phyloP scores from a whole-genome alignment of 2,797 vertebrate genomes.

The Arrhamphus sclerolepis region DNA sequence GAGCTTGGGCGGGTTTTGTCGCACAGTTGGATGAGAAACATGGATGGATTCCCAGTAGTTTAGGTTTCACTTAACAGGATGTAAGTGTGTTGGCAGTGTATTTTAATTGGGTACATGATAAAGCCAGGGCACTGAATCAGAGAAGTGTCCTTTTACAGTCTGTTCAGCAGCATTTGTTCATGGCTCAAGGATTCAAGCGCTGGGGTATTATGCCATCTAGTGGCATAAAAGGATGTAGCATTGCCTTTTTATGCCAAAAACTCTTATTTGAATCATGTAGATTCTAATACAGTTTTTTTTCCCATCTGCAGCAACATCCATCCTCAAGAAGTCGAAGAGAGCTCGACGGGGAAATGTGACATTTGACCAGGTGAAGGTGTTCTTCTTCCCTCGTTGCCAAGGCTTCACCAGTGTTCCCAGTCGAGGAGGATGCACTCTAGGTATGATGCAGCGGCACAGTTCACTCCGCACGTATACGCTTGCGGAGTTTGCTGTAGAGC shows the following conservation, averaged over 20 bases:
- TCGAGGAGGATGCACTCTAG: slow-evolving; percentile 93
- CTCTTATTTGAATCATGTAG: neutral
- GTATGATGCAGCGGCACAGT: slow-evolving; percentile 91
- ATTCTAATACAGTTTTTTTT: slow-evolving; percentile 17
- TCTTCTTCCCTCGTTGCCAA: slow-evolving; percentile 96
- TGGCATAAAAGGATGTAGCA: slow-evolving; percentile 32
- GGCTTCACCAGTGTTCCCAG: slow-evolving; percentile 98
- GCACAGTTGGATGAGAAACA: slow-evolving; percentile 39
- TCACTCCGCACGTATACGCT: slow-evolving; percentile 86
- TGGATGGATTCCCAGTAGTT: slow-evolving; percentile 50
- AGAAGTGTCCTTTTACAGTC: slow-evolving; percentile 64
- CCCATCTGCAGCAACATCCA: slow-evolving; percentile 85
- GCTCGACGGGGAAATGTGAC: slow-evolving; percentile 86
- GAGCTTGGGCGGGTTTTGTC: slow-evolving; percentile 53
- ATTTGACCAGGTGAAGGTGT: slow-evolving; percentile 93
- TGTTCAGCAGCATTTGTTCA: slow-evolving; percentile 31
- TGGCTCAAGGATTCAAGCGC: neutral
- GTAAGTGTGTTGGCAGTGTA: slow-evolving; percentile 56
- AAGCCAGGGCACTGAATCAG: slow-evolving; percentile 59
- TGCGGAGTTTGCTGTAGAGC: slow-evolving; percentile 90
- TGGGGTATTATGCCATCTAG: slow-evolving; percentile 59
- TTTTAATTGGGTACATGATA: slow-evolving; percentile 70
- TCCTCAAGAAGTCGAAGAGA: slow-evolving; percentile 90
- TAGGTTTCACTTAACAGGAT: slow-evolving; percentile 67
- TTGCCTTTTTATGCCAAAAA: neutral